A percentile compares a stretch with the other conserved stretches of the same genome.
phyloP scores from a whole-genome alignment of 2,113 vertebrate species.

The Shinisaurus crocodilurus region DNA sequence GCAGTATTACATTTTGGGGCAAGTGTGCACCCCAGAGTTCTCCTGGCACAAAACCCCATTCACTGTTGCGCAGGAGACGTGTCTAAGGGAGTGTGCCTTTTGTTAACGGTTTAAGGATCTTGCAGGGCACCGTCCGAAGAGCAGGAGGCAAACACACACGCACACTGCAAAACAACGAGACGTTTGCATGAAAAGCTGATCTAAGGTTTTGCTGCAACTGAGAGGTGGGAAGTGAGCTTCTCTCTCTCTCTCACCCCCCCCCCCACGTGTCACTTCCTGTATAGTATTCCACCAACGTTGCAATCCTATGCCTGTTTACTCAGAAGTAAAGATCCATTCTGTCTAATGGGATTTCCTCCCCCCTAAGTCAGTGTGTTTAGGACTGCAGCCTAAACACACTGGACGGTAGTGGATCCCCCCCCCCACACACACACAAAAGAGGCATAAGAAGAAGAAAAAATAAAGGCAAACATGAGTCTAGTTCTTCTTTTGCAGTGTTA shows the following conservation, averaged over 20 bases:
- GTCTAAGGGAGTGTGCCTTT: not conserved
- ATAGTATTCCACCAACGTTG: slow-evolving; percentile 36
- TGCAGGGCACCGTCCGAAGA: not conserved
- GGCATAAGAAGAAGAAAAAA: not conserved
- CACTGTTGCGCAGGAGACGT: not conserved
- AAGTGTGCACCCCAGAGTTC: not conserved
- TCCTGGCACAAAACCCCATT: not conserved
- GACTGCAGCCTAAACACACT: not conserved
- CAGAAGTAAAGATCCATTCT: not conserved
- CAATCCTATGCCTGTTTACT: not conserved
- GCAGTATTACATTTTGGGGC: accelerated
- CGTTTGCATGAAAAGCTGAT: not conserved
- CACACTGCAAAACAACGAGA: too few relatives aligned
- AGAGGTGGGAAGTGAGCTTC: not conserved
- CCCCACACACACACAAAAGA: not conserved
- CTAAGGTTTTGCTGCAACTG: not conserved
- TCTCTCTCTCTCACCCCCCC: not conserved
- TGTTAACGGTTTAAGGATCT: not conserved
- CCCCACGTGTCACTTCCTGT: slow-evolving; percentile 64
- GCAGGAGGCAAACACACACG: too few relatives aligned
- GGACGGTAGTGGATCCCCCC: not conserved
- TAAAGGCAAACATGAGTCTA: not conserved
- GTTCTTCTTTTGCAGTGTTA: not conserved
- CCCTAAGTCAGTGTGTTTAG: not conserved
- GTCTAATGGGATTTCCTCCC: not conserved